A percentile compares a stretch with the other conserved stretches of the same genome.
Conservation (phyloP, 2,113 vertebrate genomes). For the Ahaetulla prasina region DNA sequence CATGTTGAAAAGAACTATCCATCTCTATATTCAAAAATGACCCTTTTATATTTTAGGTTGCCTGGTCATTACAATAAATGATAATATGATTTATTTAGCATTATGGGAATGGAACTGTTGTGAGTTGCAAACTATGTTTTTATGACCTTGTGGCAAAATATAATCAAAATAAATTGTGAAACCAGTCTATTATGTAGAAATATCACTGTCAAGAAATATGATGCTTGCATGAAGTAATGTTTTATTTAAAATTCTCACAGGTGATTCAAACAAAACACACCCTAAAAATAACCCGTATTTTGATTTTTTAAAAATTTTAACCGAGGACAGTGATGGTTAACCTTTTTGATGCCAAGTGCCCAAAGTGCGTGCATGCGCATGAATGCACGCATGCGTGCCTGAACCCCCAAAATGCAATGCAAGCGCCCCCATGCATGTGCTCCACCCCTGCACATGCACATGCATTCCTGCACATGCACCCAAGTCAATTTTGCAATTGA, state of each 20-base stretch:
- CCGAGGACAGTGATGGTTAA: too few species aligned
- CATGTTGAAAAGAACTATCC: neutral
- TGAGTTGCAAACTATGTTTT: neutral
- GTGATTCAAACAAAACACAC: conserved; percentile 58
- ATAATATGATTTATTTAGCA: neutral
- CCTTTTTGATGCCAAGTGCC: too few species aligned
- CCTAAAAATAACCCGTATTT: conserved; percentile 45
- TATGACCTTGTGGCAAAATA: neutral
- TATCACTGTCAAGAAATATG: conserved; percentile 49
- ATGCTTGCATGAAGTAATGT: conserved; percentile 50
- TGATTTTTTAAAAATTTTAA: conserved; percentile 7
- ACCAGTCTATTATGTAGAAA: conserved; percentile 38
- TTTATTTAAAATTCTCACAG: conserved; percentile 54
- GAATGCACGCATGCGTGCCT: too few species aligned
- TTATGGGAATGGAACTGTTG: neutral
- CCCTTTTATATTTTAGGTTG: neutral
- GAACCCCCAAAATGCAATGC: too few species aligned
- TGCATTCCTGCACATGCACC: too few species aligned
- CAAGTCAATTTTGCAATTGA: neutral
- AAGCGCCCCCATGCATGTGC: too few species aligned
- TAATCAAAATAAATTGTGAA: neutral
- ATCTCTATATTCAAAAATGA: neutral
- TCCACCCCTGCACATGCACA: too few species aligned
- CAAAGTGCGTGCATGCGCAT: too few species aligned
- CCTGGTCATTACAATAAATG: neutral